Evolutionary conservation across 92 coral and sea anemone genomes (phyloP).

Genomic region (Micromussa lordhowensis): DNA sequence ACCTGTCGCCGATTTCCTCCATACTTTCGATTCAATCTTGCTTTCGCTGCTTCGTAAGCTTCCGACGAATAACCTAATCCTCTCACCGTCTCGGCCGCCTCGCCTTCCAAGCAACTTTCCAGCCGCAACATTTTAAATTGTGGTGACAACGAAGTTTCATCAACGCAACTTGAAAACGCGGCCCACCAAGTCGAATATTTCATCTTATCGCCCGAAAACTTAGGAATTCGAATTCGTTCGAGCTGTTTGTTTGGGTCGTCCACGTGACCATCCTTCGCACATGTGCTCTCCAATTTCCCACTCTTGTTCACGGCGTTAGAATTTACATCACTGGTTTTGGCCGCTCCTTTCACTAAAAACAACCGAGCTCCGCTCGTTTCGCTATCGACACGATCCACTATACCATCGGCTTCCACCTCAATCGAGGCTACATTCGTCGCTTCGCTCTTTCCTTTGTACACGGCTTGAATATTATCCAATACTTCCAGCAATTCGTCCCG

Average conservation of each 20-base stretch:
- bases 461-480: neutral
- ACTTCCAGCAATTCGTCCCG: conserved; percentile 24
- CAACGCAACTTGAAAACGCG: conserved; percentile 28
- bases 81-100: conserved; percentile 66
- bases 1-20: conserved; percentile 72
- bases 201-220: conserved; percentile 32
- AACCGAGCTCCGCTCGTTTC: conserved; percentile 14
- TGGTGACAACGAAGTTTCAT: conserved; percentile 43
- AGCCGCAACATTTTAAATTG: conserved; percentile 74
- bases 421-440: neutral
- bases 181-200: conserved; percentile 5
- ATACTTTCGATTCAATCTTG: conserved; percentile 52
- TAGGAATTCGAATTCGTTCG: conserved; percentile 22
- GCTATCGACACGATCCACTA: conserved; percentile 1
- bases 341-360: neutral
- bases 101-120: conserved; percentile 66
- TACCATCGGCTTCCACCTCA: conserved; percentile 14
- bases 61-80: conserved; percentile 67
- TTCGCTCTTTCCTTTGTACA: conserved; percentile 11
- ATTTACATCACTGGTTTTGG: neutral
- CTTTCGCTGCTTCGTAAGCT: conserved; percentile 64
- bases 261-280: conserved; percentile 17
- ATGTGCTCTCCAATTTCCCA: neutral
- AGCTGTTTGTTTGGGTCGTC: conserved; percentile 9
- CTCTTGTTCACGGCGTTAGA: neutral